phyloP scores from a whole-genome alignment of 2,888 invertebrate species.

The Microplitis manilae region DNA sequence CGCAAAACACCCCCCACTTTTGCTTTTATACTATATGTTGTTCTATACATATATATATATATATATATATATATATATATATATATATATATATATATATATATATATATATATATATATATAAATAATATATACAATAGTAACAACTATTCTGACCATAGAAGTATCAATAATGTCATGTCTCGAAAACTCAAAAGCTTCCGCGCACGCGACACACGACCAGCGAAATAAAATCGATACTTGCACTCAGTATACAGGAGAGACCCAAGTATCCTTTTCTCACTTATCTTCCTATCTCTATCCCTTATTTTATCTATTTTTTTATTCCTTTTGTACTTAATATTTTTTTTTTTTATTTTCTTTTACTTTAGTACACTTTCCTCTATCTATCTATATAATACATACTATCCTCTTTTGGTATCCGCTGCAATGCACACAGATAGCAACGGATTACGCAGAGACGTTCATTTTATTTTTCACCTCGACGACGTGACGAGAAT shows the following conservation, averaged over 20 bases:
- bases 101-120: too few relatives aligned
- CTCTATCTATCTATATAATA: slow-evolving; percentile 33
- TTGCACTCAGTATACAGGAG: slow-evolving; percentile 41
- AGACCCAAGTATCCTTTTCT: slow-evolving; percentile 27
- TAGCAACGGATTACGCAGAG: slow-evolving; percentile 63
- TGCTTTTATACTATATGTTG: too few relatives aligned
- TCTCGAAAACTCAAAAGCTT: slow-evolving; percentile 40
- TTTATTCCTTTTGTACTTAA: not conserved
- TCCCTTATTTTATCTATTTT: not conserved
- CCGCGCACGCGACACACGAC: slow-evolving; percentile 52
- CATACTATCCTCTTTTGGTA: slow-evolving; percentile 52
- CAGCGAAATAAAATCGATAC: slow-evolving; percentile 69
- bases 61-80: too few relatives aligned
- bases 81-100: not conserved
- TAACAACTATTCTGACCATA: not conserved
- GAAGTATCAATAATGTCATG: slow-evolving; percentile 6
- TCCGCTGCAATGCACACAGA: slow-evolving; percentile 63
- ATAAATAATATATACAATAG: not conserved
- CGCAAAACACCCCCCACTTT: too few relatives aligned
- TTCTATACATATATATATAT: too few relatives aligned
- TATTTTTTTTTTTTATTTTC: slow-evolving; percentile 30
- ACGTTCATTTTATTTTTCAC: slow-evolving; percentile 50
- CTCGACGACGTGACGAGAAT: slow-evolving; percentile 67
- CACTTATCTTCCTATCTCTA: not conserved
- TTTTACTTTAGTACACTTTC: slow-evolving; percentile 40